phyloP scores from a whole-genome alignment of 2,113 vertebrate genomes.

The Pontoporia blainvillei region DNA sequence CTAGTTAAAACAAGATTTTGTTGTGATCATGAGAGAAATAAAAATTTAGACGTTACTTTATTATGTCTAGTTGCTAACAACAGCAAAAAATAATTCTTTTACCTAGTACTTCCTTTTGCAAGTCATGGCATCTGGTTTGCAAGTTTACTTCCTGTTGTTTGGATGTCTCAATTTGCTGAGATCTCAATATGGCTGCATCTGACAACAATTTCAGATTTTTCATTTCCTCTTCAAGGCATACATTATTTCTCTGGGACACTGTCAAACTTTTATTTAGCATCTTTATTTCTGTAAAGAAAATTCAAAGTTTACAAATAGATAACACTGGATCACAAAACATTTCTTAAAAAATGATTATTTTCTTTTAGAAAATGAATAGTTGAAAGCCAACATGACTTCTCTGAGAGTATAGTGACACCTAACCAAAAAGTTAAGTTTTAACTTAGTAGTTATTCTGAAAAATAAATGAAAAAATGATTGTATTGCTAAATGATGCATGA shows the following conservation, averaged over 20 bases:
- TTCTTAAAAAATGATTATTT: background rate
- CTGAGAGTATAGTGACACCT: background rate
- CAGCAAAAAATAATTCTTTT: constrained; percentile 46
- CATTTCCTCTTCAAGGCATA: constrained; percentile 80
- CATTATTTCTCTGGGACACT: constrained; percentile 73
- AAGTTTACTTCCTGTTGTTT: constrained; percentile 79
- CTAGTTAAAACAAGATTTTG: constrained; percentile 14
- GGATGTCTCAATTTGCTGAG: constrained; percentile 78
- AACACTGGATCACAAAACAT: background rate
- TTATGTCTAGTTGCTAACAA: background rate
- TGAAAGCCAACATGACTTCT: constrained; percentile 3
- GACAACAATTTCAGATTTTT: constrained; percentile 74
- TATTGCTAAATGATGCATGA: background rate
- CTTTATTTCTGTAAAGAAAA: constrained; percentile 79
- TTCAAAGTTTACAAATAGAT: background rate
- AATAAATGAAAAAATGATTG: background rate
- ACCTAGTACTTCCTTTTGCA: constrained; percentile 83
- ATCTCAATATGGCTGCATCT: constrained; percentile 72
- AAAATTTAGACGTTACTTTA: background rate
- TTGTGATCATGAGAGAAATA: background rate
- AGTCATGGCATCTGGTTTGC: constrained; percentile 78
- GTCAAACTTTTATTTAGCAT: constrained; percentile 78
- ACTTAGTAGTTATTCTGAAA: background rate
- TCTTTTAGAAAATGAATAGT: constrained; percentile 12
- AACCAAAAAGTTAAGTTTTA: constrained; percentile 9